Conservation (phyloP, 2,113 vertebrate species). For the Mesembrinibis cayennensis region DNA sequence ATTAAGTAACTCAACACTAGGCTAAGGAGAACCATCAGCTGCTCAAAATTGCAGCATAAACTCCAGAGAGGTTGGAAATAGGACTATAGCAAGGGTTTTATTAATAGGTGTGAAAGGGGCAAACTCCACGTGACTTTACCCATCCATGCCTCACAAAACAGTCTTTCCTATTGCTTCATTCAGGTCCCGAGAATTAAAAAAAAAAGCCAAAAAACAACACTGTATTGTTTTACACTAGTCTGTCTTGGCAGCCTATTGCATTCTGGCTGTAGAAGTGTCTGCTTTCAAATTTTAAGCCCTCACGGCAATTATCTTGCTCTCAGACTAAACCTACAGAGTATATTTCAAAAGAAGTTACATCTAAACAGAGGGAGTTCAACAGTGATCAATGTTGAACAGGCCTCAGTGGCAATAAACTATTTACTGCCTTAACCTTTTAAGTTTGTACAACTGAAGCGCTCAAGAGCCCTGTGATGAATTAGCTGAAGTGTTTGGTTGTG, state of each 20-base stretch:
- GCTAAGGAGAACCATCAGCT: not conserved
- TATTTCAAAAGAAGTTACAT: conserved; percentile 50
- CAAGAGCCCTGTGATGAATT: conserved; percentile 57
- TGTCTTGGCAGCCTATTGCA: not conserved
- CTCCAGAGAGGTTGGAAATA: not conserved
- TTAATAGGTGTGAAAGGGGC: not conserved
- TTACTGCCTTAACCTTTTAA: conserved; percentile 59
- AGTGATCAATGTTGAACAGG: conserved; percentile 30
- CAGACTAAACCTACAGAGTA: conserved; percentile 46
- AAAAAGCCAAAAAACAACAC: not conserved
- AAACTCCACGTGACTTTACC: not conserved
- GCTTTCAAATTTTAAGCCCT: conserved; percentile 31
- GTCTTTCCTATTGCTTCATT: not conserved
- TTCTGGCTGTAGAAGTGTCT: not conserved
- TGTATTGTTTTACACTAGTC: not conserved
- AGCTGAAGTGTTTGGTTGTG: conserved; percentile 38
- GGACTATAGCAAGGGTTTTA: not conserved
- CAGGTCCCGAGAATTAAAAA: not conserved
- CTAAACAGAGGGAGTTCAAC: conserved; percentile 45
- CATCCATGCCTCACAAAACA: not conserved
- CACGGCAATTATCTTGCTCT: not conserved
- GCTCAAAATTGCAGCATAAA: not conserved
- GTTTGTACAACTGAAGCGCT: conserved; percentile 12
- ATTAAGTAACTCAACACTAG: not conserved
- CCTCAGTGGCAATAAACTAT: conserved; percentile 63